Percentiles rank a stretch among this genome's conserved stretches.
phyloP scores from a whole-genome alignment of 2,888 invertebrate species.

The Rambutsinella grinnellia region DNA sequence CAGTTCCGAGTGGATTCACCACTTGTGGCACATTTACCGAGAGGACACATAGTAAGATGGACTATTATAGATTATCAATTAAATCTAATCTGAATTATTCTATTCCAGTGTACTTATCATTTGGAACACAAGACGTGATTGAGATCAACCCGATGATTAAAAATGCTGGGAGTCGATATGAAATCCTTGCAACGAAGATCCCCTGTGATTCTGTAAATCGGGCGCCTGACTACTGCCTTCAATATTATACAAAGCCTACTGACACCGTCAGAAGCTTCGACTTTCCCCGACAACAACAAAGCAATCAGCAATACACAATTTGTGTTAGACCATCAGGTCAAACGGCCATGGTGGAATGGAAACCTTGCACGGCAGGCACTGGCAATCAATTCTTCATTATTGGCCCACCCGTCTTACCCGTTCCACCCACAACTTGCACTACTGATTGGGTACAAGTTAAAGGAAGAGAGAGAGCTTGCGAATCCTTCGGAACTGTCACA shows the following conservation, averaged over 20 bases:
- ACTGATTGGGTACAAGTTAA: constrained; percentile 52
- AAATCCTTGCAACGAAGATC: constrained; percentile 38
- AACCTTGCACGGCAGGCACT: constrained; percentile 10
- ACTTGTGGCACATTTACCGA: constrained; percentile 49
- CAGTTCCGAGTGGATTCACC: constrained; percentile 12
- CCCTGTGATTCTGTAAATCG: constrained; percentile 33
- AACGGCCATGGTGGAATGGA: constrained; percentile 18
- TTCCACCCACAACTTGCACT: constrained; percentile 1
- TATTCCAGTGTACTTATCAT: constrained; percentile 52
- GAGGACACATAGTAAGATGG: constrained; percentile 56
- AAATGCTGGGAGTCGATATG: background rate
- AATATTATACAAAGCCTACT: constrained; percentile 36
- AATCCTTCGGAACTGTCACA: background rate
- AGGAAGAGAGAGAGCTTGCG: constrained; percentile 23
- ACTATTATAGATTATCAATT: no score
- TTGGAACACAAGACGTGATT: constrained; percentile 39
- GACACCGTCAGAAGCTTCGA: constrained; percentile 49
- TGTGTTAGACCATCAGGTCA: constrained; percentile 33
- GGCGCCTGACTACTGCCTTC: constrained; percentile 41
- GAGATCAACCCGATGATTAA: constrained; percentile 16
- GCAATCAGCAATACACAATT: constrained; percentile 49
- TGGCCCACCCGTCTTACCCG: background rate
- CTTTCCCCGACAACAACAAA: constrained; percentile 40
- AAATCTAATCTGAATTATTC: background rate
- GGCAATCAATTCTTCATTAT: constrained; percentile 12